phyloP scores from a whole-genome alignment of 2,113 vertebrate species.

The Galbula dea region DNA sequence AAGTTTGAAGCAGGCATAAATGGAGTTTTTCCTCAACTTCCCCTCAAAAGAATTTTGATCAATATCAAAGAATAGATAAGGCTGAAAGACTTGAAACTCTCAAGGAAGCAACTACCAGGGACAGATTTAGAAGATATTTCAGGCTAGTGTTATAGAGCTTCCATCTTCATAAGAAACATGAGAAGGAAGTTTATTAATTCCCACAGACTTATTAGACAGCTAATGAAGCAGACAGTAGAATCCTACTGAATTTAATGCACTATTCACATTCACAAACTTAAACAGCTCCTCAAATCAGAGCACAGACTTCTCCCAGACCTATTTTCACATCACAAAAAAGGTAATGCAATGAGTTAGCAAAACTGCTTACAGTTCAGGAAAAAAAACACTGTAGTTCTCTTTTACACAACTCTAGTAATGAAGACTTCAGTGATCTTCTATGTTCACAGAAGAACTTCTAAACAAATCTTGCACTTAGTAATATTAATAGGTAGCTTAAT shows the following conservation, averaged over 20 bases:
- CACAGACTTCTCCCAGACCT: background rate
- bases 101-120: background rate
- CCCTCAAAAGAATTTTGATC: background rate
- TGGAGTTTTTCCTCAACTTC: background rate
- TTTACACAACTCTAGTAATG: background rate
- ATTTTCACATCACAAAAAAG: background rate
- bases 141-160: background rate
- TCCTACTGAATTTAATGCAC: background rate
- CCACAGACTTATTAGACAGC: background rate
- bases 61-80: background rate
- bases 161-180: background rate
- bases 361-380: background rate
- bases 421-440: background rate
- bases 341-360: background rate
- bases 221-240: background rate
- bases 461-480: background rate
- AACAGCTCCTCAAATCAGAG: background rate
- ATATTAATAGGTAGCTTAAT: background rate
- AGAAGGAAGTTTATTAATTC: background rate
- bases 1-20: too few relatives aligned
- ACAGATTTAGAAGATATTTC: background rate
- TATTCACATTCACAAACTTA: background rate
- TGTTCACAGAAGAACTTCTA: background rate
- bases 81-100: background rate
- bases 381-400: accelerated